A percentile compares a stretch with the other conserved stretches of the same genome.
Evolutionary conservation across 2,113 vertebrate genomes (phyloP).

Genomic region (Phyllopteryx taeniolatus): DNA sequence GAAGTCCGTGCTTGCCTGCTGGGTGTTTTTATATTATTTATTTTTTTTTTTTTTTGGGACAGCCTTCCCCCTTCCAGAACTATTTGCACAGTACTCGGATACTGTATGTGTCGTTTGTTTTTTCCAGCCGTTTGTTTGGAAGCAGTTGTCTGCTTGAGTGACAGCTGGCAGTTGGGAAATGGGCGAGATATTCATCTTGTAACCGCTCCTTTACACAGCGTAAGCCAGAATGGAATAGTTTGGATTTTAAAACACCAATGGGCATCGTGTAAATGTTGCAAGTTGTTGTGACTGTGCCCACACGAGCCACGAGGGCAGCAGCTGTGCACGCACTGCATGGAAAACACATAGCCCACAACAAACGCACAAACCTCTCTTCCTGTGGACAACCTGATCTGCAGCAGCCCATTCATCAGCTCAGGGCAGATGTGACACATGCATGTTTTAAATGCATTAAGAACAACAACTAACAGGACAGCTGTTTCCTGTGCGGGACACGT

Average conservation of each 20-base stretch:
- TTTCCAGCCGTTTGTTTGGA: conserved; percentile 16
- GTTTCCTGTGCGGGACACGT: not conserved
- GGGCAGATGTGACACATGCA: not conserved
- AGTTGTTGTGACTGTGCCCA: not conserved
- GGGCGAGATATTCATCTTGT: conserved; percentile 47
- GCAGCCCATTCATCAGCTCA: not conserved
- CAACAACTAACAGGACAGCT: not conserved
- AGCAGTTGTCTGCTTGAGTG: conserved; percentile 12
- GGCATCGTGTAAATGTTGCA: not conserved
- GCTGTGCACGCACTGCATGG: not conserved
- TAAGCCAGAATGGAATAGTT: not conserved
- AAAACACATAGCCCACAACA: not conserved
- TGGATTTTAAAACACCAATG: not conserved
- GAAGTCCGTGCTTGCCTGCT: conserved; percentile 14
- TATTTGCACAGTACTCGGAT: not conserved
- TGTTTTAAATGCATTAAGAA: not conserved
- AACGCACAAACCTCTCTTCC: not conserved
- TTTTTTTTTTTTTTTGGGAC: conserved; percentile 4
- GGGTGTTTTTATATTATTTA: not conserved
- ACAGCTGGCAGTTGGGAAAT: conserved; percentile 45
- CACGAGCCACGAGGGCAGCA: not conserved
- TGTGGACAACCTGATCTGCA: not conserved
- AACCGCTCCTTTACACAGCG: not conserved
- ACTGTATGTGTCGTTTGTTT: not conserved
- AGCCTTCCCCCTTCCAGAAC: not conserved